A percentile compares a stretch with the other conserved stretches of the same genome.
These are phyloP conservation scores for Vombatus ursinus DNA, from an alignment of 2,113 vertebrate species.

Conservation along the genomic window DNA sequence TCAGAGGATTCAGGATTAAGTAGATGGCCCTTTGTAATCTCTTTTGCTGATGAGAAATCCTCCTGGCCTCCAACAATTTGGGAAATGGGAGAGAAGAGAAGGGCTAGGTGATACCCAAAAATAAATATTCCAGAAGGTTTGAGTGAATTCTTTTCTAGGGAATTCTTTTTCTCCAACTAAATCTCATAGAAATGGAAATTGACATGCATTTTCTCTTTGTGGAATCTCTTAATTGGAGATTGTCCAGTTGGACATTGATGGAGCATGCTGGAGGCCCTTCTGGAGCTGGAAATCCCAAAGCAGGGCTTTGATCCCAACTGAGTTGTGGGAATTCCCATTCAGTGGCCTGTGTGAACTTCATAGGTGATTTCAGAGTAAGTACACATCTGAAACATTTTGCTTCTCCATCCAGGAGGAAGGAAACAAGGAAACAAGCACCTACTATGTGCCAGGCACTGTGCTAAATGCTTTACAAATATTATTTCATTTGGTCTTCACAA, in stretches of 20 bases:
- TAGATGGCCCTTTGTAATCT: conserved; percentile 7
- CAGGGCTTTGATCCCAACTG: neutral
- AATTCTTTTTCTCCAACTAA: neutral
- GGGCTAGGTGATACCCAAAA: neutral
- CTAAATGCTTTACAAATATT: neutral
- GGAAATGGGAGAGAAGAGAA: neutral
- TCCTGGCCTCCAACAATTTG: neutral
- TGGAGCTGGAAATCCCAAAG: neutral
- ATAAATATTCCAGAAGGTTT: conserved; percentile 15
- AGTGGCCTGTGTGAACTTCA: neutral
- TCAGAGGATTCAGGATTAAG: neutral
- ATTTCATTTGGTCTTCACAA: neutral
- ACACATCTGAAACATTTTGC: neutral
- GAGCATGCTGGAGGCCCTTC: conserved; percentile 4
- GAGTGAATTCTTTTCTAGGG: neutral
- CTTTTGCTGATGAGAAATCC: conserved; percentile 1
- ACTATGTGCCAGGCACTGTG: neutral
- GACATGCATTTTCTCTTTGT: neutral
- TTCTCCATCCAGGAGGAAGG: neutral
- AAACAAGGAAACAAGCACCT: neutral
- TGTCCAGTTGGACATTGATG: neutral
- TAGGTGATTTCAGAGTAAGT: neutral
- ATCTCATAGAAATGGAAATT: conserved; percentile 8
- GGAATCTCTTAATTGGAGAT: conserved; percentile 36
- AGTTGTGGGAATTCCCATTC: neutral